Conservation (phyloP, 2,797 vertebrate species). For the Anisognathus igniventris region DNA sequence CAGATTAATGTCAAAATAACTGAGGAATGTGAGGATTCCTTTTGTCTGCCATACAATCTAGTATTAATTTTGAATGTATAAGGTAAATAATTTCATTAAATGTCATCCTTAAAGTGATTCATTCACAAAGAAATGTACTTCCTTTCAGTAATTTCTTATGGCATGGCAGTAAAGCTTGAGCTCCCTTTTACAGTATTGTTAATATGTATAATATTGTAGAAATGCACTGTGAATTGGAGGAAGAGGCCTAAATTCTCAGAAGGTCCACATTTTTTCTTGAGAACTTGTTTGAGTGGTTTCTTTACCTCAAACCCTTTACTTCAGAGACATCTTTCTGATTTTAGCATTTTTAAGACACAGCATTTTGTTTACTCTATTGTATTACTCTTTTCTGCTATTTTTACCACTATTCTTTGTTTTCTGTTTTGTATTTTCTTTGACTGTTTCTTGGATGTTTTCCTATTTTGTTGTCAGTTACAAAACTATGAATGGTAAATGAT, state of each 20-base stretch:
- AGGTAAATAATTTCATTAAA: background rate
- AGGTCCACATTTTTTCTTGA: background rate
- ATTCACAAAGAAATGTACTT: background rate
- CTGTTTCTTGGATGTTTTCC: background rate
- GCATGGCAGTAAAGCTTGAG: background rate
- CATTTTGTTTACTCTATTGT: background rate
- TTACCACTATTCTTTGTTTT: background rate
- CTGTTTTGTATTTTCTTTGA: background rate
- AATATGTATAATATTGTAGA: background rate
- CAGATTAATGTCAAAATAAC: background rate
- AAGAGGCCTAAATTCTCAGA: background rate
- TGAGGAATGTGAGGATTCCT: background rate
- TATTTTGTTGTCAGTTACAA: background rate
- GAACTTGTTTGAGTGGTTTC: background rate
- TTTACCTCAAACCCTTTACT: background rate
- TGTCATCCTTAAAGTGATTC: background rate
- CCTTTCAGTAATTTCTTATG: background rate
- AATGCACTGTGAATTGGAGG: background rate
- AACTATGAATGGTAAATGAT: background rate
- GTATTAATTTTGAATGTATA: background rate
- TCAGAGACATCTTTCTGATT: background rate
- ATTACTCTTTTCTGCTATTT: background rate
- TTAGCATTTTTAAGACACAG: background rate
- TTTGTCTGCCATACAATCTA: background rate
- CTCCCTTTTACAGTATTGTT: background rate